Evolutionary conservation across 2,797 vertebrate species (phyloP), one percentile per base, ranked within the genome.

Genomic region (Intellagama lesueurii): DNA sequence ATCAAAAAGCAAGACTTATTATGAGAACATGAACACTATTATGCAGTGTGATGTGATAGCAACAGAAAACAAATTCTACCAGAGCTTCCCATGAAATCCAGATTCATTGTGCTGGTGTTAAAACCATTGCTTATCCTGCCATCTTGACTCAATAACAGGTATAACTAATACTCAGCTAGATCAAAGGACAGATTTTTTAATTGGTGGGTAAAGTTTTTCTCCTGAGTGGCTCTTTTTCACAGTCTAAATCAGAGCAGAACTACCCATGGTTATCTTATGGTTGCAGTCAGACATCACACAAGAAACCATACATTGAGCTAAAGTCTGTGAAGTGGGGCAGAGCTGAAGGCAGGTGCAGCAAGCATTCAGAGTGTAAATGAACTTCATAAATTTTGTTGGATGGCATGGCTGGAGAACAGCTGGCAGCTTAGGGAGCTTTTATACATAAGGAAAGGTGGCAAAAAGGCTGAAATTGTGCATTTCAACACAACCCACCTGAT

Each of bases 401-500:
- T 81, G 16, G 28, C 22, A 64, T 64, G 12, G 73, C 8, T 81
- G 32, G 47, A 77, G 17, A 16, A 30, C 3, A 35, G 5, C 16
- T 75, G 26, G 7, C 49, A 40, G 5, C 2, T 28, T 28, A 52
- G 2, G 30, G 22, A 9, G 22, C 1, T 47, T 49, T 86, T 76
- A 52, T 26, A 47, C 44, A 78, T 52, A 40, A 11, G 44, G 11
- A n/a, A 83, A 68, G 9, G 2, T 44, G 68, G n/a, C 44, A 24
- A 40, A 9, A 79, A 79, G 30, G 9, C 24, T 60, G 35, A 72
- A 28, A 56, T 47, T 17, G 26, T 49, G 9, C 47, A 76, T 64
- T 32, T 75, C 40, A 70, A 75, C 17, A 56, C 0, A 87, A 30
- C 91, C 96, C 89, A 99, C 99, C 98, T 99, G 98, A 96, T 99